Evolutionary conservation across 2,888 invertebrate genomes (phyloP), one percentile per base, ranked within the genome.

Genomic region (Branchipolynoe longqiensis): DNA sequence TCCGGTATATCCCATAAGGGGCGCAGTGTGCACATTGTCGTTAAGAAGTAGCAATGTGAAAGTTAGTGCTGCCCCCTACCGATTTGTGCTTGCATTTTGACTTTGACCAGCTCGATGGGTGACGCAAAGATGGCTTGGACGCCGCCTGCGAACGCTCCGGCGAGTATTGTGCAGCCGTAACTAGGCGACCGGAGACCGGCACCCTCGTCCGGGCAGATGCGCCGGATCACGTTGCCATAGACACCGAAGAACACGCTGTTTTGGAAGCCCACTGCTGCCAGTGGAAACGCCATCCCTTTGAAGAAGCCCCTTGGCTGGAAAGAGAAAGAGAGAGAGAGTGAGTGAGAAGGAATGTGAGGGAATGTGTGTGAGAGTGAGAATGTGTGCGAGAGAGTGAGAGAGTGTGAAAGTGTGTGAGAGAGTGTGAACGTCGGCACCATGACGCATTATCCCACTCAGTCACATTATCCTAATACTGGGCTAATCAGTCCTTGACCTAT

Each of bases 161-260:
- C 95, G 36, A 95, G 83, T 86, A 95, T 95, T 89, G 95, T 94
- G 89, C 95, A 84, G 0, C 28, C 18, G 31, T 86, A 86, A 14
- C 54, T 40, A 18, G 84, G 84, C 40, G 48, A 25, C 4, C 56
- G 95, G 33, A 28, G 38, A 1, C 54, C 84, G 54, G 31, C 36
- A 2, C 38, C 73, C 4, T 73, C 38, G 4, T 59, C 82, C 28
- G 78, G 28, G 0, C 48, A 18, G 38, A 95, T 86, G 0, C 90
- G 69, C 69, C 94, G 91, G 83, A 95, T 89, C 18, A 93, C 91
- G 86, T 93, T 93, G 8, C 95, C 96, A 91, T 96, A 96, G 74
- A 95, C 94, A 58, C 96, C 96, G 90, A 96, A 96, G 89, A 95
- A 95, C 25, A 96, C 91, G 0, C 96, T 95, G 93, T 96, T 96